Base-by-base conservation (phyloP, 2,888 invertebrate species). In the Acanthococcus lagerstroemiae region DNA sequence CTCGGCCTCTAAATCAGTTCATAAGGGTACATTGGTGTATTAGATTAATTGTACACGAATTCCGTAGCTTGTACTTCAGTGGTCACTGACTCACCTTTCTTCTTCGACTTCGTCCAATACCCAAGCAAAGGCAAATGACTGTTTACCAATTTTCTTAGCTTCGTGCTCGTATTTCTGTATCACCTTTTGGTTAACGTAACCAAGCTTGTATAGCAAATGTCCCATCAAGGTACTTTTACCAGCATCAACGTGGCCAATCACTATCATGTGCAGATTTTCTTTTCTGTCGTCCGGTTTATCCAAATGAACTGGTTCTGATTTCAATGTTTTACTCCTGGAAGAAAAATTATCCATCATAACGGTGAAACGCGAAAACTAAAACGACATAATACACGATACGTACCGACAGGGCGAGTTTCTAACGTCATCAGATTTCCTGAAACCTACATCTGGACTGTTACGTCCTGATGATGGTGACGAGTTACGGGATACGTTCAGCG, bases 111-210 rank as follows among this genome's bases (percentile, higher is more conserved):
- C 97, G 77, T 99, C 99, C 60, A 99, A 79, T 2, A 99, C 95
- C 99, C 99, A 99, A 3, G 99, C 99, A 78, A 90, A 99, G 80
- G 94, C 90, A 73, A 97, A 97, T 69, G 95, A 95, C 73, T 95
- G 92, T 77, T 99, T 99, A 3, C 99, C 99, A 70, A 94, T 80
- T 77, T 97, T 96, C 75, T 91, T 89, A 72, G 95, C 93, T 74
- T 99, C 97, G 75, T 94, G 93, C 75, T 96, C 96, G 80, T 94
- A 95, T 76, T 96, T 96, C 77, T 97, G 96, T 83, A 96, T 87
- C 0, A 85, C 83, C 72, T 87, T 86, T 76, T 93, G 87, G 69
- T 87, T 88, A 0, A 94, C 90, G 76, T 89, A 88, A 21, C 93
- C 91, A 30, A 93, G 78, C 68, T 88, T 86, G 75, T 86, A 95